A percentile compares a stretch with the other conserved stretches of the same genome.
These are phyloP conservation scores for Habrosyne pyritoides DNA, from an alignment of 2,888 invertebrate species.

Conservation along the genomic window DNA sequence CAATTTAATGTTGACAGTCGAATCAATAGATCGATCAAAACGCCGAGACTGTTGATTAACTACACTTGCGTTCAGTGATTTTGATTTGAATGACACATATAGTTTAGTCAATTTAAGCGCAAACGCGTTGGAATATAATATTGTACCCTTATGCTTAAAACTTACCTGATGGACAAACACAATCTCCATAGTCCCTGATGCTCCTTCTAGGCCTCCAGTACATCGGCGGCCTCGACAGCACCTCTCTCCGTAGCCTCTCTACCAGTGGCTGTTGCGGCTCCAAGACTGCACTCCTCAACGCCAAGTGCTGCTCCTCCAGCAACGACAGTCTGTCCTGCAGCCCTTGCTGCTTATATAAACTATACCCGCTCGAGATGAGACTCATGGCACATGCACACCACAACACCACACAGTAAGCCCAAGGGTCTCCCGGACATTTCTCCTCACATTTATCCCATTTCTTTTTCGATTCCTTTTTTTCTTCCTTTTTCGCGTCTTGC, in stretches of 20 bases:
- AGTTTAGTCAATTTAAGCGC: not conserved
- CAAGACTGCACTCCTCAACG: conserved; percentile 77
- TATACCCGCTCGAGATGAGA: conserved; percentile 84
- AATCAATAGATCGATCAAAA: conserved; percentile 17
- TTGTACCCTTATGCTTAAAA: conserved; percentile 3
- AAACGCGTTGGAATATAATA: not conserved
- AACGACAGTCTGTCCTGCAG: conserved; percentile 78
- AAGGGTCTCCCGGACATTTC: conserved; percentile 68
- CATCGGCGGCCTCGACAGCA: conserved; percentile 62
- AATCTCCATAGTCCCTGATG: conserved; percentile 85
- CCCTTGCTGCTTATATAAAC: conserved; percentile 82
- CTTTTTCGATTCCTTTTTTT: conserved; percentile 51
- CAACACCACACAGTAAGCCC: conserved; percentile 80
- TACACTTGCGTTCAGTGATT: conserved; percentile 5
- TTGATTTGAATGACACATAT: not conserved
- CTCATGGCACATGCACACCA: conserved; percentile 87
- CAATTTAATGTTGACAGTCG: conserved; percentile 41
- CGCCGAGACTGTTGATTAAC: not conserved
- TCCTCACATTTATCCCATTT: conserved; percentile 68
- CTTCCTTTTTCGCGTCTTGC: conserved; percentile 52
- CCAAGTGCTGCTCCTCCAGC: conserved; percentile 83
- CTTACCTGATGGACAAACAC: conserved; percentile 89
- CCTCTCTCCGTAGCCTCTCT: conserved; percentile 82
- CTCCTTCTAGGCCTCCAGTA: conserved; percentile 72
- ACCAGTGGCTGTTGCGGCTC: conserved; percentile 81